Percentiles rank a stretch among this genome's conserved stretches.
These are phyloP conservation scores for Paraescarpia echinospica DNA, from an alignment of 1,140 invertebrate genomes.

Conservation along the genomic window DNA sequence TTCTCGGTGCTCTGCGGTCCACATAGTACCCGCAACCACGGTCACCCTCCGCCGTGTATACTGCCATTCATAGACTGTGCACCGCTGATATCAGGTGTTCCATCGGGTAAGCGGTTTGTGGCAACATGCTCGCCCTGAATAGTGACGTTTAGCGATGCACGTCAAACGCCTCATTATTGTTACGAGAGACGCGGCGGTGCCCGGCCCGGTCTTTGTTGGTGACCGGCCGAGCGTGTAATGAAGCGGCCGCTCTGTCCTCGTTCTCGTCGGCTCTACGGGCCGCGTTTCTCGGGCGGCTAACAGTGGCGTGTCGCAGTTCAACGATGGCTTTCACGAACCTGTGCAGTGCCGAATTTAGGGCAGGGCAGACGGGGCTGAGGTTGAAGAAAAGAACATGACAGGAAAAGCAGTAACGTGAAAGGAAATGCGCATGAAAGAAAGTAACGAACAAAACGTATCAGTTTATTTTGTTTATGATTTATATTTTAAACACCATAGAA, in stretches of 20 bases:
- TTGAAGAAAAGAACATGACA: too few relatives aligned
- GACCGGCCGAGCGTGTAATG: background rate
- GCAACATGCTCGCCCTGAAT: background rate
- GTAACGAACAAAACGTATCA: too few relatives aligned
- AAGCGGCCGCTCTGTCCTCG: background rate
- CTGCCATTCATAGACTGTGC: background rate
- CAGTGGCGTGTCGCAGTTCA: background rate
- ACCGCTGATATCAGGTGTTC: background rate
- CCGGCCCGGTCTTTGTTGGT: background rate
- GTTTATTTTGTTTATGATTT: too few relatives aligned
- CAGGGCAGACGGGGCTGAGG: background rate
- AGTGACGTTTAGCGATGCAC: background rate
- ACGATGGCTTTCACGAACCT: background rate
- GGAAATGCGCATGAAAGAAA: too few relatives aligned
- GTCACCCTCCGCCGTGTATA: too few relatives aligned
- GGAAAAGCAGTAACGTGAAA: too few relatives aligned
- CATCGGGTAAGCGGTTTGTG: background rate
- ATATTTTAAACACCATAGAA: too few relatives aligned
- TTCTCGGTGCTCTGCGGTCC: too few relatives aligned
- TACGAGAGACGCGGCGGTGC: background rate
- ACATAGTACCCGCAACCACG: too few relatives aligned
- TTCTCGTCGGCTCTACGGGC: background rate
- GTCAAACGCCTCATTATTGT: constrained; percentile 5
- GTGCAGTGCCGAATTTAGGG: background rate
- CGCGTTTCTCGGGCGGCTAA: too few relatives aligned